Evolutionary conservation across 2,113 vertebrate species (phyloP).

Genomic region (Scomber colias): DNA sequence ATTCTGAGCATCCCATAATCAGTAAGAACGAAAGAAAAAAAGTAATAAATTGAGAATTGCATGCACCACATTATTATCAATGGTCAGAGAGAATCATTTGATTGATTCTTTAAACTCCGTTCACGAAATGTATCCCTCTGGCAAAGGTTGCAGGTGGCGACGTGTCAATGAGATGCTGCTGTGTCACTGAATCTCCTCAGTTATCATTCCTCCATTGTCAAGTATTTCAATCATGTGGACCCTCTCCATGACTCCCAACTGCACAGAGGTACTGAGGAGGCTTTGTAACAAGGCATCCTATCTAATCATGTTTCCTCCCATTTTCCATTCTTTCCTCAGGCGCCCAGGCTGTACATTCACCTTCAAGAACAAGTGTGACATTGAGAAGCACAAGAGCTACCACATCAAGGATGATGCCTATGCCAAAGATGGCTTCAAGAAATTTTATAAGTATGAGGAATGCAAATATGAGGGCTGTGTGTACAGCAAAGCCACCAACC

Average conservation of each 20-base stretch:
- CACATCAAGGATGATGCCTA: constrained; percentile 99
- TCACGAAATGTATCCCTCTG: constrained; percentile 23
- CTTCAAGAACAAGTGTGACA: constrained; percentile 99
- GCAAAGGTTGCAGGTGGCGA: constrained; percentile 37
- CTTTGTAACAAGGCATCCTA: background rate
- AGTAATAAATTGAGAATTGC: background rate
- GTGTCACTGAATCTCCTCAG: constrained; percentile 25
- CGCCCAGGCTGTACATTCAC: constrained; percentile 97
- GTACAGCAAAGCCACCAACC: constrained; percentile 99
- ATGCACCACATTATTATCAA: constrained; percentile 16
- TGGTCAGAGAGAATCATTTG: constrained; percentile 21
- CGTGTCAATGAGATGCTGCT: constrained; percentile 40
- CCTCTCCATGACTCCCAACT: constrained; percentile 10
- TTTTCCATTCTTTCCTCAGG: constrained; percentile 78
- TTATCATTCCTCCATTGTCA: constrained; percentile 51
- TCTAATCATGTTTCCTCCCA: constrained; percentile 16
- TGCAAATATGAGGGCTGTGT: constrained; percentile 99
- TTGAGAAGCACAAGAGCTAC: constrained; percentile 99
- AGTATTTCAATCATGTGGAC: constrained; percentile 48
- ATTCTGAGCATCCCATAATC: too few relatives aligned
- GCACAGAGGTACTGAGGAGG: background rate
- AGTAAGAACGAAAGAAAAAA: background rate
- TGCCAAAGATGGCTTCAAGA: constrained; percentile 99
- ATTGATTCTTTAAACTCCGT: constrained; percentile 28
- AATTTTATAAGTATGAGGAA: constrained; percentile 99